Percentiles rank a stretch among this genome's conserved stretches.
Evolutionary conservation across 2,797 vertebrate species (phyloP).

Genomic region (Eremophila alpestris): DNA sequence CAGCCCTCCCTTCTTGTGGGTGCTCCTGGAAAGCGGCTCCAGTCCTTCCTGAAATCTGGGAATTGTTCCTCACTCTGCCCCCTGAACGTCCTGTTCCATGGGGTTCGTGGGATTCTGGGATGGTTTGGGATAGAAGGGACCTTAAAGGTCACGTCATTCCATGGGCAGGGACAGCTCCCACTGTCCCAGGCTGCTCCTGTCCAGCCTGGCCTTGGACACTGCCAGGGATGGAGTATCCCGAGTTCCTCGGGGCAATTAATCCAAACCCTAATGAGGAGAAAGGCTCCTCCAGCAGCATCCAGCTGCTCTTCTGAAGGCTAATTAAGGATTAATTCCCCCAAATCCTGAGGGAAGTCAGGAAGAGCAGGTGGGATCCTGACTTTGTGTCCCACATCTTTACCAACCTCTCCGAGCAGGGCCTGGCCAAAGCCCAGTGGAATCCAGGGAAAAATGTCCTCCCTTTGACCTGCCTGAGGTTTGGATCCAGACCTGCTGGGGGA

Average conservation of each 20-base stretch:
- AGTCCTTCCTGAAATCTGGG: not conserved
- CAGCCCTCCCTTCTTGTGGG: not conserved
- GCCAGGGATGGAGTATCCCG: not conserved
- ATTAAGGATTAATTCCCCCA: not conserved
- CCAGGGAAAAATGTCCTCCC: not conserved
- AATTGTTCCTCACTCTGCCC: not conserved
- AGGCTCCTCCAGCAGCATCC: not conserved
- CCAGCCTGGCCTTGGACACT: not conserved
- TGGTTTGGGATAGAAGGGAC: not conserved
- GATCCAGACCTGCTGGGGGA: not conserved
- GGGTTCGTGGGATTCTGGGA: not conserved
- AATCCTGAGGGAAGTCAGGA: not conserved
- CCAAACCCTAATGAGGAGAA: not conserved
- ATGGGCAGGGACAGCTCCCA: not conserved
- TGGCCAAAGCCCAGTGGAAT: not conserved
- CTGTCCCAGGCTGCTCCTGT: rapidly evolving
- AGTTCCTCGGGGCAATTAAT: not conserved
- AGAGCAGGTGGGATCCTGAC: not conserved
- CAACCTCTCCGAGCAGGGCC: not conserved
- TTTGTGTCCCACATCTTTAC: not conserved
- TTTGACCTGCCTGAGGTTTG: not conserved
- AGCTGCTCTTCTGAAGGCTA: not conserved
- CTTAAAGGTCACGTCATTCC: rapidly evolving
- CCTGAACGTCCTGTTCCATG: not conserved
- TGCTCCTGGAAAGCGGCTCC: not conserved